Conservation (phyloP, 2,113 vertebrate genomes). For the Erinaceus europaeus region DNA sequence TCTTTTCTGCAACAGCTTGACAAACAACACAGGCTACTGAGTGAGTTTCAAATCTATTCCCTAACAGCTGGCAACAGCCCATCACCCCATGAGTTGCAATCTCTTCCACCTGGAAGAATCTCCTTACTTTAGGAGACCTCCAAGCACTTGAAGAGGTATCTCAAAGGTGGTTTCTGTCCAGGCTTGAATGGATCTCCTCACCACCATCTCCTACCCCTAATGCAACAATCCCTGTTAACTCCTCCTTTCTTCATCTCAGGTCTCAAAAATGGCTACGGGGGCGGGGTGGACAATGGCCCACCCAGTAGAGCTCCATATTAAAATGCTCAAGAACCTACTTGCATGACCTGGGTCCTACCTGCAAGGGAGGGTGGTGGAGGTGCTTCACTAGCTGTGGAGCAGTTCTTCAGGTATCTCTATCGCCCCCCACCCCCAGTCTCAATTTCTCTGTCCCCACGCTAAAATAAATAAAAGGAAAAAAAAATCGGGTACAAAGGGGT, state of each 20-base stretch:
- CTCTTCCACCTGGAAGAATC: neutral
- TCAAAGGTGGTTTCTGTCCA: neutral
- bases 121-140: rapidly evolving
- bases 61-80: neutral
- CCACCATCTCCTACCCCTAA: rapidly evolving
- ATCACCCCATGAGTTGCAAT: neutral
- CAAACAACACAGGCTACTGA: neutral
- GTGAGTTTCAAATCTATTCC: neutral
- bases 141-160: neutral
- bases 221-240: neutral
- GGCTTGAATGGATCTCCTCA: neutral
- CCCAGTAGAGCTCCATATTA: too few relatives aligned
- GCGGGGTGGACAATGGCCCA: too few relatives aligned
- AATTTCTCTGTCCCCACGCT: too few relatives aligned
- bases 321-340: too few relatives aligned
- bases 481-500: slow-evolving; percentile 3
- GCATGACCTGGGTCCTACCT: too few relatives aligned
- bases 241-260: neutral
- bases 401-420: too few relatives aligned
- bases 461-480: too few relatives aligned
- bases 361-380: too few relatives aligned
- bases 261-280: too few relatives aligned
- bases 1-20: neutral
- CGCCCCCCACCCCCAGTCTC: too few relatives aligned
- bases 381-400: too few relatives aligned